Evolutionary conservation across 2,888 invertebrate species (phyloP).

Genomic region (Mesochorus sp.): DNA sequence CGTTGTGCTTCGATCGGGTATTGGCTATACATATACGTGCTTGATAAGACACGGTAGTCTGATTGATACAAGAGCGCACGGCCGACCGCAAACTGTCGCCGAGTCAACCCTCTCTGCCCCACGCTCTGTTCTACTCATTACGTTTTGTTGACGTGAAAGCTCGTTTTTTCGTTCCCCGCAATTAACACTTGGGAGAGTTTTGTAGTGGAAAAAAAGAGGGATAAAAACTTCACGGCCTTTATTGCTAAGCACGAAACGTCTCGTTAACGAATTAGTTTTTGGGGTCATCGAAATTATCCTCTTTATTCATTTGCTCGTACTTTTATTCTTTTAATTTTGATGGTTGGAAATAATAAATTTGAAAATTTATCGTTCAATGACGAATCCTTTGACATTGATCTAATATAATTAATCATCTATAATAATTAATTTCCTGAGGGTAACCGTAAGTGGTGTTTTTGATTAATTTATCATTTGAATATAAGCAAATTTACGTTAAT

Average conservation of each 20-base stretch:
- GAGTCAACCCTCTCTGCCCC: background rate
- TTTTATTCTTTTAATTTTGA: background rate
- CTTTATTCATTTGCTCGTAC: background rate
- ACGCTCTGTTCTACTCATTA: background rate
- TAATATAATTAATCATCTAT: too few relatives aligned
- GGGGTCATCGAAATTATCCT: background rate
- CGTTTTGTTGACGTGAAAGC: too few relatives aligned
- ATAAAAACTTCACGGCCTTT: background rate
- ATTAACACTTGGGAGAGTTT: background rate
- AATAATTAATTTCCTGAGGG: too few relatives aligned
- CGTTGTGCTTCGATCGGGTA: slow-evolving; percentile 58
- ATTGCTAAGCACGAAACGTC: background rate
- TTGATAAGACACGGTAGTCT: slow-evolving; percentile 74
- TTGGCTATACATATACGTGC: too few relatives aligned
- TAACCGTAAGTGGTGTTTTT: too few relatives aligned
- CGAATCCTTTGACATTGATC: too few relatives aligned
- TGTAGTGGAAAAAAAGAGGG: background rate
- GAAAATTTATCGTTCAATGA: too few relatives aligned
- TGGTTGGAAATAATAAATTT: too few relatives aligned
- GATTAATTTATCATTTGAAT: too few relatives aligned
- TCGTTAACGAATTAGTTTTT: slow-evolving; percentile 5
- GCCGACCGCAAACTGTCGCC: background rate
- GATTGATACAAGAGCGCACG: slow-evolving; percentile 72
- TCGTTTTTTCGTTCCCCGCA: background rate
- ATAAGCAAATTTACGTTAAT: too few relatives aligned